phyloP scores from a whole-genome alignment of 1,140 invertebrate genomes.

The Zaprionus vittiger region DNA sequence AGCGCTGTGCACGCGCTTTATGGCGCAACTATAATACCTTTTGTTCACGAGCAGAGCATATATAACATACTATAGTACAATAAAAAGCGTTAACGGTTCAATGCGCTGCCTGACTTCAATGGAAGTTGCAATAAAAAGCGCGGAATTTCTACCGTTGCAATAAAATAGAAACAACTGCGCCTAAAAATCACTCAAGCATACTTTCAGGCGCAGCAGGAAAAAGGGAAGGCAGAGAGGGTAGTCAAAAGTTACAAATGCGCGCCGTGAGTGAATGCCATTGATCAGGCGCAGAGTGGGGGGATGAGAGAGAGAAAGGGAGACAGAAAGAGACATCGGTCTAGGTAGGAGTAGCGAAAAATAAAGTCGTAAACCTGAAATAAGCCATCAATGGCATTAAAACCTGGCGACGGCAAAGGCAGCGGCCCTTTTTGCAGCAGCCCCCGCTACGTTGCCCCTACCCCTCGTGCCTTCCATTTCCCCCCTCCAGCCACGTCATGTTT shows the following conservation, averaged over 20 bases:
- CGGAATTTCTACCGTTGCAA: slow-evolving; percentile 71
- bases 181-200: slow-evolving; percentile 81
- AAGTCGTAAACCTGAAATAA: slow-evolving; percentile 83
- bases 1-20: slow-evolving; percentile 6
- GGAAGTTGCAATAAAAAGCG: slow-evolving; percentile 79
- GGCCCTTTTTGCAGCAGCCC: slow-evolving; percentile 60
- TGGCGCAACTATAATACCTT: slow-evolving; percentile 42
- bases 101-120: slow-evolving; percentile 68
- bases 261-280: slow-evolving; percentile 69
- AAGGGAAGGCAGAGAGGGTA: slow-evolving; percentile 24
- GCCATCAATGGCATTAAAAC: slow-evolving; percentile 83
- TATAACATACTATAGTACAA: slow-evolving; percentile 11
- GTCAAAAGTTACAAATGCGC: slow-evolving; percentile 76
- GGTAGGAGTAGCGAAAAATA: slow-evolving; percentile 79
- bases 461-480: background rate
- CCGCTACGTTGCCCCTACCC: slow-evolving; percentile 8
- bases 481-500: slow-evolving; percentile 54
- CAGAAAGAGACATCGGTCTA: slow-evolving; percentile 59
- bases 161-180: slow-evolving; percentile 81
- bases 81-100: slow-evolving; percentile 71
- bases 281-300: slow-evolving; percentile 19
- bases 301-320: background rate
- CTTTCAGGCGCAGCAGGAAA: slow-evolving; percentile 14
- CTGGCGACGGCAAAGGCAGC: slow-evolving; percentile 37
- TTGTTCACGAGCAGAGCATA: slow-evolving; percentile 41